Base-by-base conservation (phyloP, 2,113 vertebrate species). In the Petrocephalus microphthalmus region DNA sequence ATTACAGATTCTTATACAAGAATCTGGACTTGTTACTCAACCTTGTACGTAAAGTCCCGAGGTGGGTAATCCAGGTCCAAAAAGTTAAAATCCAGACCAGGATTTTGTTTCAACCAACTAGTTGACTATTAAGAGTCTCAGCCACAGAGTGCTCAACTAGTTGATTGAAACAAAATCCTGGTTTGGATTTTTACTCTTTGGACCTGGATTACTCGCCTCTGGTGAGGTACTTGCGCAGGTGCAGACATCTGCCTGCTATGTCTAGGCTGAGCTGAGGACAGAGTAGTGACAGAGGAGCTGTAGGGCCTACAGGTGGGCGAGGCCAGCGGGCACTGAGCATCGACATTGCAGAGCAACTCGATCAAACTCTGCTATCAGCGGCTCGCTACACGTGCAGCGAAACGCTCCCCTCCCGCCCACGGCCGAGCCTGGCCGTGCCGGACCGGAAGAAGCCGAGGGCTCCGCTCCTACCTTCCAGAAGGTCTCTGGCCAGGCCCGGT, bases 401-500 rank as follows among this genome's bases (percentile, higher is more conserved):
- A 64, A 67, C 2, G 60, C 25, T 64, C 60, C 25, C 60, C 71
- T 37, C 29, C 29, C 33, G 6, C 13, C 33, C 17, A 17, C 15
- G 0, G 19, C 15, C 29, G 15, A 42, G 33, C 11, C 11, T 5
- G 6, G 17, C 5, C 19, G 33, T 78, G 33, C 25, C 15, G 6
- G 3, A 42, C 5, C 71, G 42, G 33, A 78, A 37, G 6, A 78
- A 19, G 29, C 71, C 67, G 0, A 2, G 25, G 13, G 67, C 11
- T 33, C 37, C 49, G 37, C 10, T 83, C 96, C 96, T 96, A 99
- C 98, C 98, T 97, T 99, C 98, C 89, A 99, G 96, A 96, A 99
- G 97, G 95, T 99, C 98, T 96, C 98, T 97, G 93, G 98, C 98
- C 97, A 99, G 97, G 98, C 98, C 98, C 87, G 98, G 98, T 96